Conservation (phyloP, 2,113 vertebrate species). For the Calidris pygmaea region DNA sequence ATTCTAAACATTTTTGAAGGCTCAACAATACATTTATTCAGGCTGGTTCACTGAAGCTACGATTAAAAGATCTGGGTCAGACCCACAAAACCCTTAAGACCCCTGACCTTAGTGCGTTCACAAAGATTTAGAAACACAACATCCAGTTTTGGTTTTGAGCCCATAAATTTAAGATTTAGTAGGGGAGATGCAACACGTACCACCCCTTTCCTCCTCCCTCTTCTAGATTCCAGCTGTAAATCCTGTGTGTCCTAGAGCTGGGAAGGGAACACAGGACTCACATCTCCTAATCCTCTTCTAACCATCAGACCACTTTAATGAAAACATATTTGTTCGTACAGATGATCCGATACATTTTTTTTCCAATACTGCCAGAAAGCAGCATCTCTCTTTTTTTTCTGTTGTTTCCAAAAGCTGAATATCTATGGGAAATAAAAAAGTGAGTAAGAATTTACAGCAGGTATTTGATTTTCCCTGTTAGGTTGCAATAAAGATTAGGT, state of each 20-base stretch:
- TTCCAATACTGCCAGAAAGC: background rate
- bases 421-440: background rate
- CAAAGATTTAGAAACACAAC: background rate
- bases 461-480: background rate
- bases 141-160: background rate
- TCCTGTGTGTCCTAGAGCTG: background rate
- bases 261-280: background rate
- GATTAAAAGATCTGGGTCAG: background rate
- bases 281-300: background rate
- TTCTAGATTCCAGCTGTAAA: background rate
- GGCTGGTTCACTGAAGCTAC: background rate
- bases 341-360: background rate
- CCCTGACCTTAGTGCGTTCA: background rate
- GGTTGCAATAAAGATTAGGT: background rate
- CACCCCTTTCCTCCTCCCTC: background rate
- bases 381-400: background rate
- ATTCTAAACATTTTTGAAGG: background rate
- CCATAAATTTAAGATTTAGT: background rate
- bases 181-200: accelerated
- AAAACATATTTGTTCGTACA: background rate
- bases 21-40: background rate
- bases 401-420: background rate
- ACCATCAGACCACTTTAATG: background rate
- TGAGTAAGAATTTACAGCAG: background rate
- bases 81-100: background rate